phyloP scores from a whole-genome alignment of 2,113 vertebrate genomes.

The Conger conger region DNA sequence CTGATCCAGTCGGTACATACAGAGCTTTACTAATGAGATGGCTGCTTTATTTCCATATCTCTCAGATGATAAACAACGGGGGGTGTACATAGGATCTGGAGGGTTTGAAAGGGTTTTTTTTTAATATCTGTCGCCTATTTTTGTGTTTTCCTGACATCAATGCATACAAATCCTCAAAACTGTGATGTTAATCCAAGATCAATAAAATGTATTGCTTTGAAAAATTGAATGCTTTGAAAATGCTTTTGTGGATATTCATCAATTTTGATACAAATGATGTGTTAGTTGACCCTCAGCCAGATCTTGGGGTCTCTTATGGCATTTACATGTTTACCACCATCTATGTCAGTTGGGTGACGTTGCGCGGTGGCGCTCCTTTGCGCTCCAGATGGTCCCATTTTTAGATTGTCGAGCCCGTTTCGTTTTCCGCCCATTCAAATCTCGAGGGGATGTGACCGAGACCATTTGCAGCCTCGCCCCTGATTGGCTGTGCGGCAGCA shows the following conservation, averaged over 20 bases:
- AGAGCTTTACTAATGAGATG: slow-evolving; percentile 44
- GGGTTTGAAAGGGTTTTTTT: slow-evolving; percentile 10
- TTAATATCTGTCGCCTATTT: slow-evolving; percentile 11
- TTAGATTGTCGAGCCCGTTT: background rate
- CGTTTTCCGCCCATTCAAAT: background rate
- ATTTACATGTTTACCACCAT: background rate
- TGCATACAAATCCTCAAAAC: background rate
- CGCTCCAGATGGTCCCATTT: background rate
- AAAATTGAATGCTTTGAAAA: background rate
- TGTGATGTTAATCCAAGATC: background rate
- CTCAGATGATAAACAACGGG: slow-evolving; percentile 28
- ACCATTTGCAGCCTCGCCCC: background rate
- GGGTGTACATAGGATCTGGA: slow-evolving; percentile 1
- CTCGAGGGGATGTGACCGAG: background rate
- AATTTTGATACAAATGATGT: background rate
- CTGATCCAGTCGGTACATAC: slow-evolving; percentile 24
- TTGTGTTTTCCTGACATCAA: background rate
- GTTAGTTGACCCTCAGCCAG: background rate
- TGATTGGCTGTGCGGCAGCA: background rate
- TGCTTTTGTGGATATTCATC: background rate
- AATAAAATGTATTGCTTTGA: background rate
- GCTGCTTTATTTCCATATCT: slow-evolving; percentile 25
- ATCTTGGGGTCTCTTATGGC: background rate
- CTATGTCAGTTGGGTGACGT: background rate
- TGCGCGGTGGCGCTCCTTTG: background rate